Evolutionary conservation across 2,797 vertebrate species (phyloP).

Genomic region (Heliangelus exortis): DNA sequence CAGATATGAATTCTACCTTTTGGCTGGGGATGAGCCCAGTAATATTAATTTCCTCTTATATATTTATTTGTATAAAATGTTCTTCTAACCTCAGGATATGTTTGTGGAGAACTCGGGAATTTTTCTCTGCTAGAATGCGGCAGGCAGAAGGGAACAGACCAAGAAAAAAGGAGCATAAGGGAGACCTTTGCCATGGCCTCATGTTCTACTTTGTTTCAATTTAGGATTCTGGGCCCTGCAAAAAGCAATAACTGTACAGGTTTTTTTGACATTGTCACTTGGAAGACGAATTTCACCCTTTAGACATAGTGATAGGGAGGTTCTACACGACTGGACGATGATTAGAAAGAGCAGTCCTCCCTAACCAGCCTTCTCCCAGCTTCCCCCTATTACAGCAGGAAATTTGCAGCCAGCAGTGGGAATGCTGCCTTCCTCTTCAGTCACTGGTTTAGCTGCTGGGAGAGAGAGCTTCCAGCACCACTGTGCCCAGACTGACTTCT

Average conservation of each 20-base stretch:
- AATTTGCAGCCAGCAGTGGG: too few species aligned
- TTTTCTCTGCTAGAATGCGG: not conserved
- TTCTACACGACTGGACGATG: not conserved
- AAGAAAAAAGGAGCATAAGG: not conserved
- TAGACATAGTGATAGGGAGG: rapidly evolving
- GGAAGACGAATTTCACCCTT: not conserved
- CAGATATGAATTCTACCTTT: not conserved
- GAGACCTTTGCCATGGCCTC: rapidly evolving
- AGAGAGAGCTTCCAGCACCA: not conserved
- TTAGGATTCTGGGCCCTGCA: not conserved
- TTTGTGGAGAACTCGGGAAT: not conserved
- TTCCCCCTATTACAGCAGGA: rapidly evolving
- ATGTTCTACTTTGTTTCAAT: not conserved
- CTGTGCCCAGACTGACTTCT: rapidly evolving
- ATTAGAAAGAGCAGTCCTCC: not conserved
- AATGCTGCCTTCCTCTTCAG: not conserved
- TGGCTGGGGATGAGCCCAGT: not conserved
- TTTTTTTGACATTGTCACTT: not conserved
- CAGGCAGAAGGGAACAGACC: not conserved
- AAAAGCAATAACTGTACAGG: rapidly evolving
- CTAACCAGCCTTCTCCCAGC: not conserved
- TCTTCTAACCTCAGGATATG: not conserved
- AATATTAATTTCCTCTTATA: not conserved
- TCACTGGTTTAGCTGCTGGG: rapidly evolving
- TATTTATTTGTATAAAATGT: not conserved